Evolutionary conservation across 2,797 vertebrate species (phyloP).

Genomic region (Falco biarmicus): DNA sequence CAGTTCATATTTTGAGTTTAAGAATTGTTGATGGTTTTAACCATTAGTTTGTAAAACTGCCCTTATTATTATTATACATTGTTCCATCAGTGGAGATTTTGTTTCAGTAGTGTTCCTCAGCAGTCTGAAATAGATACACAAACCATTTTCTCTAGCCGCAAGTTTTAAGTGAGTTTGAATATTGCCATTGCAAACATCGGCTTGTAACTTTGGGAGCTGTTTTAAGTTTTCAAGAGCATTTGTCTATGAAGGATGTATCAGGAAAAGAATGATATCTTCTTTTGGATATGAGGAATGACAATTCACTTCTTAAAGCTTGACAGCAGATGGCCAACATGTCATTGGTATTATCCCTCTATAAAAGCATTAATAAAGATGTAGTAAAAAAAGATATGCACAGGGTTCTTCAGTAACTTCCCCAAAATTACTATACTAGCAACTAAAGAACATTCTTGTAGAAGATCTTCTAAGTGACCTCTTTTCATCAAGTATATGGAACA

Average conservation of each 20-base stretch:
- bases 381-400: neutral
- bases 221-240: neutral
- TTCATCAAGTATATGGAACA: neutral
- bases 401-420: neutral
- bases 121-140: neutral
- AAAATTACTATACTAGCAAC: neutral
- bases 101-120: neutral
- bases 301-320: neutral
- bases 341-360: neutral
- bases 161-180: neutral
- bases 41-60: neutral
- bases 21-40: neutral
- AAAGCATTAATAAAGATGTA: neutral
- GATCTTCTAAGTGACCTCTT: neutral
- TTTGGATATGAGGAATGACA: neutral
- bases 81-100: neutral
- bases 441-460: neutral
- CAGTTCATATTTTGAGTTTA: neutral
- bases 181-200: neutral
- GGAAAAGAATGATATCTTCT: neutral
- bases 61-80: neutral
- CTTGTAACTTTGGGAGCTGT: neutral
- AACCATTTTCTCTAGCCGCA: neutral
- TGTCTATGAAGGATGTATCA: neutral
- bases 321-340: neutral